Percentiles rank a stretch among this genome's conserved stretches.
phyloP scores from a whole-genome alignment of 2,888 invertebrate species.

The Spodoptera littoralis region DNA sequence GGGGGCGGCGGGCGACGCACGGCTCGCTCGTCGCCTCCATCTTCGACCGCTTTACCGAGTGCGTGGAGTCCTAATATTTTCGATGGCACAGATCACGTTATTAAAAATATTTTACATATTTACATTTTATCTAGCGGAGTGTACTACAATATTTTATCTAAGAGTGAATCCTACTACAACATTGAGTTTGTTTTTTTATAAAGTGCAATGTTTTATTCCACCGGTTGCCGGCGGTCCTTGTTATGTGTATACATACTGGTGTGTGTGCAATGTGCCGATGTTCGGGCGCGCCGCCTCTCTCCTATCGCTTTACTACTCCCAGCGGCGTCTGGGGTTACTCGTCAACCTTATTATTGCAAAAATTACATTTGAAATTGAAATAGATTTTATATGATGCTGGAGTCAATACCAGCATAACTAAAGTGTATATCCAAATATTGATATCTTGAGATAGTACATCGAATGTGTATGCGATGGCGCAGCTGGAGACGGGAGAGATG shows the following conservation, averaged over 20 bases:
- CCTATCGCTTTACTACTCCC: constrained; percentile 64
- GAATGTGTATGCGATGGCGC: constrained; percentile 17
- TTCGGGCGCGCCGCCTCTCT: constrained; percentile 70
- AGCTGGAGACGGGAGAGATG: constrained; percentile 34
- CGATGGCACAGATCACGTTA: constrained; percentile 87
- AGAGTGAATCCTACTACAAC: constrained; percentile 88
- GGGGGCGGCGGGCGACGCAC: constrained; percentile 64
- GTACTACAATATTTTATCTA: constrained; percentile 88
- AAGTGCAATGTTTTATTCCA: constrained; percentile 88
- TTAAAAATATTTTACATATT: constrained; percentile 88
- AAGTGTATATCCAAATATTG: constrained; percentile 35
- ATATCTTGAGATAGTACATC: constrained; percentile 17
- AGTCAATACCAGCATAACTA: constrained; percentile 39
- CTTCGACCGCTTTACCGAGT: constrained; percentile 80
- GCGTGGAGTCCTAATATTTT: constrained; percentile 88
- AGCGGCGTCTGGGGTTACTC: constrained; percentile 66
- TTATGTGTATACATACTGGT: constrained; percentile 76
- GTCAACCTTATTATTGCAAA: constrained; percentile 56
- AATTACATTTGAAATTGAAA: constrained; percentile 57
- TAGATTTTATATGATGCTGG: constrained; percentile 53
- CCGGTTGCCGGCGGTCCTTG: constrained; percentile 87
- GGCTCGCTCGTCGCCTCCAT: constrained; percentile 67
- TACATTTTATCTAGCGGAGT: constrained; percentile 89
- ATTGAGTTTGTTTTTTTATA: constrained; percentile 88
- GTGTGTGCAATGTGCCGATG: constrained; percentile 81